Evolutionary conservation across 2,888 invertebrate genomes (phyloP), one percentile per base, ranked within the genome.

Genomic region (Drosophila macrospina): DNA sequence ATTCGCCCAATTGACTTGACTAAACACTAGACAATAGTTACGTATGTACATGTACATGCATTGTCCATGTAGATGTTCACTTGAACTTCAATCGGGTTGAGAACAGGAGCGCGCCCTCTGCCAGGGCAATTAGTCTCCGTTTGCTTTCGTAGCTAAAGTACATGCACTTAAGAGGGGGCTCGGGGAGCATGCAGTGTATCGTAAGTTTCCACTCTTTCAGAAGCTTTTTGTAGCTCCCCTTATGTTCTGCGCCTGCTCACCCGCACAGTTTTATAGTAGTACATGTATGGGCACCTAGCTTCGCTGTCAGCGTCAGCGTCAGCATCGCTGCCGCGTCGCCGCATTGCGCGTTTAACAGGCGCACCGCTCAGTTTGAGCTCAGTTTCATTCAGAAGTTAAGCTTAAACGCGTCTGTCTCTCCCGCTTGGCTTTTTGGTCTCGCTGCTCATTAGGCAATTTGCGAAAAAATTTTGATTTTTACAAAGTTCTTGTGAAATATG

Each of bases 371-470:
- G 51, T 64, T 65, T 72, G 30, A 52, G 75, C 88, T 88, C 88
- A 88, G 88, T 88, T 85, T 84, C 85, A 86, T 84, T 89, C 85
- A 84, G 87, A 88, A 89, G 88, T 89, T 85, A 68, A 82, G 73
- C 73, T 55, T 55, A 61, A 61, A 63, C 78, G 68, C 59, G 73
- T 72, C 60, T 77, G 44, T 56, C 59, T 51, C 51, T 39, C 36
- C 8, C 11, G 68, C 67, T 66, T 63, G 67, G 55, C 45, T 41
- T 41, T 74, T 36, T 34, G 57, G 39, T 32, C 41, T 32, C 56
- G 60, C 41, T 64, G 60, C 67, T 74, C 67, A 73, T 78, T 75
- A 73, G 61, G 59, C 72, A 54, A 80, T 83, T 83, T 83, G 86
- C 88, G 77, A 73, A 86, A 88, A 57, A 11, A 63, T 57, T 76